Conservation (phyloP, 1,140 invertebrate species). For the Sinella curviseta region DNA sequence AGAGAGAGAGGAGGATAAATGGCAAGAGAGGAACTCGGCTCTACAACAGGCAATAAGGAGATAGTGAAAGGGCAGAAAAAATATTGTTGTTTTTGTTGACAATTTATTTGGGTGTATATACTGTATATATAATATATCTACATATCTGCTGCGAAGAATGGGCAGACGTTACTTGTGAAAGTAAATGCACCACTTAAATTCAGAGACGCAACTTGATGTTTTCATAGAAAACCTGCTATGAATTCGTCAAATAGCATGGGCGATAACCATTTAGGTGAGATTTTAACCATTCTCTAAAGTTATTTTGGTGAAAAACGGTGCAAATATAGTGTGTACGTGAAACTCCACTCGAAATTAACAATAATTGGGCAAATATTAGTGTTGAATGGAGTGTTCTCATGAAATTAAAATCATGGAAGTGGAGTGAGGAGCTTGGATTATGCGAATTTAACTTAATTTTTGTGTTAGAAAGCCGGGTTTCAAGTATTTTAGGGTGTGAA, state of each 20-base stretch:
- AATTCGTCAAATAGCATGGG: background rate
- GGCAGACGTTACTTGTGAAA: slow-evolving; percentile 24
- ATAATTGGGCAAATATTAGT: background rate
- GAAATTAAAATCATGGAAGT: too few species aligned
- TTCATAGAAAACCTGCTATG: background rate
- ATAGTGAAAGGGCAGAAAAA: slow-evolving; percentile 10
- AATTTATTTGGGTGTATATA: slow-evolving; percentile 20
- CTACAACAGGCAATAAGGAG: too few species aligned
- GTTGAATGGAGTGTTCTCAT: too few species aligned
- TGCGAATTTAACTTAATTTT: too few species aligned
- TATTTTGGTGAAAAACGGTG: background rate
- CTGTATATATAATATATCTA: background rate
- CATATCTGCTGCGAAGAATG: background rate
- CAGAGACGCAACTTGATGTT: slow-evolving; percentile 8
- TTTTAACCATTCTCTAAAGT: background rate
- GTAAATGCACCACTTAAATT: slow-evolving; percentile 27
- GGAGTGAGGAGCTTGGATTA: too few species aligned
- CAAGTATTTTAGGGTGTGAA: too few species aligned
- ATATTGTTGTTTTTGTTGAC: slow-evolving; percentile 25
- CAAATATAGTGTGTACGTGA: background rate
- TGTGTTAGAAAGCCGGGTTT: too few species aligned
- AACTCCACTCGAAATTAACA: background rate
- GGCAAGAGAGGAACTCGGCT: background rate
- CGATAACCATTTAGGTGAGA: background rate
- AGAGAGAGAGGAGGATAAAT: too few species aligned